phyloP scores from a whole-genome alignment of 2,113 vertebrate species.

The Grammomys surdaster region DNA sequence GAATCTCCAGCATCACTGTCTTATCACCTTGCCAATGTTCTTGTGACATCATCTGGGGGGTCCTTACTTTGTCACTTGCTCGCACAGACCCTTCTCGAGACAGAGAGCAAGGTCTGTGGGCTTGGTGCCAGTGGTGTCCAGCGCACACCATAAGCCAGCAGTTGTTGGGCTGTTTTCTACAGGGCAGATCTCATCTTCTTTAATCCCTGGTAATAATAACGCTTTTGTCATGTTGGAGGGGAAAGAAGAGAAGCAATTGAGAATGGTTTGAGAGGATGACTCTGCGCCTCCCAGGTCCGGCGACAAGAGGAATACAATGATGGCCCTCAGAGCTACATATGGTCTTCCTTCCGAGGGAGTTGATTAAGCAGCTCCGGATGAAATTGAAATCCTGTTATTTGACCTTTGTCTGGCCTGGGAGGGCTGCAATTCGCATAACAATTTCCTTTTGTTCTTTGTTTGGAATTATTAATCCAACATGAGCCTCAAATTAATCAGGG shows the following conservation, averaged over 20 bases:
- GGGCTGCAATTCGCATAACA: conserved; percentile 93
- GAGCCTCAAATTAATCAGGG: conserved; percentile 94
- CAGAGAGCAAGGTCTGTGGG: neutral
- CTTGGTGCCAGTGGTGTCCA: conserved; percentile 34
- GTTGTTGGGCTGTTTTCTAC: conserved; percentile 78
- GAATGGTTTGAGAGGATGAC: conserved; percentile 86
- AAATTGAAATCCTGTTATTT: conserved; percentile 93
- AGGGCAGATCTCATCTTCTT: conserved; percentile 76
- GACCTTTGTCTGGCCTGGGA: conserved; percentile 93
- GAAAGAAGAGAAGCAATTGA: conserved; percentile 83
- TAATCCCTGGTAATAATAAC: conserved; percentile 85
- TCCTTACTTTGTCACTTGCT: neutral
- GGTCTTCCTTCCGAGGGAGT: conserved; percentile 91
- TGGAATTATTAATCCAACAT: conserved; percentile 95
- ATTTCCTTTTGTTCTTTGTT: conserved; percentile 95
- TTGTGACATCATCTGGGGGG: neutral
- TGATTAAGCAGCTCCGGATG: conserved; percentile 93
- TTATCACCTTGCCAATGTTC: neutral
- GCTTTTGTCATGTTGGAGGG: conserved; percentile 77
- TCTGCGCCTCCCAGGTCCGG: conserved; percentile 87
- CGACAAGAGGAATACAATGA: conserved; percentile 88
- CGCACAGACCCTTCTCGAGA: conserved; percentile 42
- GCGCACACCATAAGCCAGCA: conserved; percentile 68
- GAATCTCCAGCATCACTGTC: neutral
- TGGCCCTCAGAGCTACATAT: conserved; percentile 90